Conservation (phyloP, 2,113 vertebrate species). For the Psittacara wagleri region DNA sequence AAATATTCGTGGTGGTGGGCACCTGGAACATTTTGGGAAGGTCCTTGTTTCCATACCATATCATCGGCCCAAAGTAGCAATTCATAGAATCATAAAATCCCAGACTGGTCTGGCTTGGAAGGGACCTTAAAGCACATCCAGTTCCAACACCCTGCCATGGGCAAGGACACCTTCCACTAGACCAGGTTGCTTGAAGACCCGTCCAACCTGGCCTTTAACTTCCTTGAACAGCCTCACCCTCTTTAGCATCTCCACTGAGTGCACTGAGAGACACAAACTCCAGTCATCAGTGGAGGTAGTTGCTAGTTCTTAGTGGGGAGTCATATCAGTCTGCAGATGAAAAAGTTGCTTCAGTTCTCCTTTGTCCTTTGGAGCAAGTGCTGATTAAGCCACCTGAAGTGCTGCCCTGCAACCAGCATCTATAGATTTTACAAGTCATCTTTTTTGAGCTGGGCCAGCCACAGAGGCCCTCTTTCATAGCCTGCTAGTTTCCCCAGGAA, state of each 20-base stretch:
- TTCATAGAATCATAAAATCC: neutral
- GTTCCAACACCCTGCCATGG: neutral
- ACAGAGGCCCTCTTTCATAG: neutral
- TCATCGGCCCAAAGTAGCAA: neutral
- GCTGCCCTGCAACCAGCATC: neutral
- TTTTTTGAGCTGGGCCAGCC: neutral
- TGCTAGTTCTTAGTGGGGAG: neutral
- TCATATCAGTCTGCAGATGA: neutral
- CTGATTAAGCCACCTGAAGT: neutral
- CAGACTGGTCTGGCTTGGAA: neutral
- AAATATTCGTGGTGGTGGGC: neutral
- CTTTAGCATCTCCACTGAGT: neutral
- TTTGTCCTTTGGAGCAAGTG: neutral
- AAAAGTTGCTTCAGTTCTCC: neutral
- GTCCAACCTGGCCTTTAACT: neutral
- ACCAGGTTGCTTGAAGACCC: neutral
- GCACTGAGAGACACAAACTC: neutral
- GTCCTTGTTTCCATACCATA: rapidly evolving
- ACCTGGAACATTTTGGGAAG: neutral
- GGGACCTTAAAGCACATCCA: neutral
- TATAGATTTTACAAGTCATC: neutral
- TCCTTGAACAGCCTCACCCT: neutral
- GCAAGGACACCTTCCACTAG: neutral
- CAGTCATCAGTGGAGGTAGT: neutral
- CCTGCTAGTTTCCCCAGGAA: neutral